phyloP scores from a whole-genome alignment of 2,797 vertebrate species.

The Alosa sapidissima region DNA sequence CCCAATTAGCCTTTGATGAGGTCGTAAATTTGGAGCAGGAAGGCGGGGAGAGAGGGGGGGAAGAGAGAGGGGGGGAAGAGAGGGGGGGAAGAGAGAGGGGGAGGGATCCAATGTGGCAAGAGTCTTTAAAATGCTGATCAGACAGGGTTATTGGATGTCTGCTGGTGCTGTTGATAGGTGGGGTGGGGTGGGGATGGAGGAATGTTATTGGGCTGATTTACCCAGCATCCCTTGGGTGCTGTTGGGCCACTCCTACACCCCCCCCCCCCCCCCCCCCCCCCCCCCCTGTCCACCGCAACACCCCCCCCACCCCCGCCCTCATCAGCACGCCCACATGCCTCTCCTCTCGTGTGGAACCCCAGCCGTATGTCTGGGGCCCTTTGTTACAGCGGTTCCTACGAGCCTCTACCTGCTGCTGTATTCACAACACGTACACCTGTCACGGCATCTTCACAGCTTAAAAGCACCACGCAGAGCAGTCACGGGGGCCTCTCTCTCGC shows the following conservation, averaged over 20 bases:
- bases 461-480: not conserved
- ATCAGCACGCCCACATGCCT: not conserved
- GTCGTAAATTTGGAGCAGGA: constrained; percentile 65
- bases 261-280: constrained; percentile 17
- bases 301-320: not conserved
- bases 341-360: constrained; percentile 25
- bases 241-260: constrained; percentile 55
- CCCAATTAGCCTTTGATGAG: constrained; percentile 69
- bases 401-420: constrained; percentile 15
- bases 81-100: not conserved
- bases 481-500: not conserved
- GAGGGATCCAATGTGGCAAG: constrained; percentile 16
- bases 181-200: constrained; percentile 52
- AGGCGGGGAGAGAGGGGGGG: not conserved
- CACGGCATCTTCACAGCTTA: constrained; percentile 7
- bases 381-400: constrained; percentile 48
- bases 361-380: constrained; percentile 44
- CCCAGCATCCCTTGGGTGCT: constrained; percentile 64
- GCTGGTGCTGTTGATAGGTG: constrained; percentile 21
- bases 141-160: constrained; percentile 65
- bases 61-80: constrained; percentile 25
- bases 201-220: constrained; percentile 74
- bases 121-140: constrained; percentile 70
- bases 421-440: not conserved
- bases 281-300: not conserved